These are phyloP conservation scores for Heterotis niloticus DNA, from an alignment of 2,113 vertebrate species.

Conservation along the genomic window DNA sequence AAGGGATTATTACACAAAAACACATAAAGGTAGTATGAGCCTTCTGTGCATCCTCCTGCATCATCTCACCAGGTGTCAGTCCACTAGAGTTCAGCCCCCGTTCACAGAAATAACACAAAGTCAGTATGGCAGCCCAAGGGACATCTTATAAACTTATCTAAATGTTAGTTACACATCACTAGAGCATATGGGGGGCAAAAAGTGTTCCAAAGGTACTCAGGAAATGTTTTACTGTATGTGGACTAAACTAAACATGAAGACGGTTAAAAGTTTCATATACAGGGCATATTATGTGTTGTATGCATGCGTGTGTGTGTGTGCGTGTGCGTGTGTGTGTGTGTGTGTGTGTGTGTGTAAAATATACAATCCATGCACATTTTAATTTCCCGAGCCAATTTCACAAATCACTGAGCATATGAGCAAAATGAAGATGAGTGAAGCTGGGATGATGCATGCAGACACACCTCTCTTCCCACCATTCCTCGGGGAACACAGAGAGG, in stretches of 20 bases:
- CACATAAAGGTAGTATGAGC: not conserved
- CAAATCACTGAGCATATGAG: conserved; percentile 13
- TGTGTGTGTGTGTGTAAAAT: not conserved
- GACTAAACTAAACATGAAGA: no score
- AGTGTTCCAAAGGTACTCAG: no score
- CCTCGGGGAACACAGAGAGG: conserved; percentile 69
- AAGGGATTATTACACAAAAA: not conserved
- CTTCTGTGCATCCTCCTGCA: conserved; percentile 4
- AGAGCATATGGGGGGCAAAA: not conserved
- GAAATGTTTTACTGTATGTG: no score
- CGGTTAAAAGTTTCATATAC: not conserved
- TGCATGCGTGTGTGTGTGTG: not conserved
- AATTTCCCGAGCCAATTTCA: not conserved
- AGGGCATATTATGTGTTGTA: not conserved
- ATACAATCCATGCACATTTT: not conserved
- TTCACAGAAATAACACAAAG: not conserved
- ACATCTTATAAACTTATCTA: no score
- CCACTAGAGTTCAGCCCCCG: not conserved
- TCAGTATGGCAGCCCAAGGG: not conserved
- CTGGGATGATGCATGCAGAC: not conserved
- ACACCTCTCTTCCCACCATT: conserved; percentile 64
- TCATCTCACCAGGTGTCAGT: not conserved
- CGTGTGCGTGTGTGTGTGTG: not conserved
- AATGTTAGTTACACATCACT: not conserved
- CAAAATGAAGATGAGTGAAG: conserved; percentile 13